phyloP scores from a whole-genome alignment of 2,888 invertebrate species.

The Ornithoptera priamus region DNA sequence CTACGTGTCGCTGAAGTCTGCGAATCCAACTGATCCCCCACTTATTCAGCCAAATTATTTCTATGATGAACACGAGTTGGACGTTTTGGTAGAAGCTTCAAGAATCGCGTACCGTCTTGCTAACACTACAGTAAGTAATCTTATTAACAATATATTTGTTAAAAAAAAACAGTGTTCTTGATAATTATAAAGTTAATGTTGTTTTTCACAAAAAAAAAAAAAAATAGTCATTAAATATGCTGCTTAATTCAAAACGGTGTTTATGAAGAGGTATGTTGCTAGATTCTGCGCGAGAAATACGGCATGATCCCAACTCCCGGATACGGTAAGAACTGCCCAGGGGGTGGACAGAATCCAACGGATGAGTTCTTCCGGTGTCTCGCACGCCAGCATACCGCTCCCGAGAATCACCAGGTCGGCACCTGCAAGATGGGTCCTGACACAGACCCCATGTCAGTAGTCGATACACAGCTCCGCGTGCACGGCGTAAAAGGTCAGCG shows the following conservation, averaged over 20 bases:
- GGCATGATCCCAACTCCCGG: conserved; percentile 73
- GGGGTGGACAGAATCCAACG: conserved; percentile 67
- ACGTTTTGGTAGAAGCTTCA: conserved; percentile 82
- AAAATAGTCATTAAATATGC: background rate
- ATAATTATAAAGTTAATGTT: too few species aligned
- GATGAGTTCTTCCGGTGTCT: conserved; percentile 90
- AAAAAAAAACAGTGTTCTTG: background rate
- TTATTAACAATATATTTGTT: background rate
- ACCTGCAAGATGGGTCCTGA: conserved; percentile 90
- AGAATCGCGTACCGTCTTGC: conserved; percentile 79
- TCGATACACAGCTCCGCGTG: conserved; percentile 84
- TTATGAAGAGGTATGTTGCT: background rate
- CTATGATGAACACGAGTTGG: conserved; percentile 82
- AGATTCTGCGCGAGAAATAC: conserved; percentile 79
- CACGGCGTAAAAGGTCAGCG: conserved; percentile 80
- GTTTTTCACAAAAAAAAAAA: background rate
- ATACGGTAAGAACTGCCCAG: conserved; percentile 72
- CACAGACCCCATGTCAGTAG: conserved; percentile 86
- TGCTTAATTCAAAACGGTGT: background rate
- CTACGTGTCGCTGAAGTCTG: conserved; percentile 81
- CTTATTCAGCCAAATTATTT: conserved; percentile 90
- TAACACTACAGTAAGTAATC: conserved; percentile 73
- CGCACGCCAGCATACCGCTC: conserved; percentile 84
- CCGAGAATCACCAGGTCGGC: conserved; percentile 91
- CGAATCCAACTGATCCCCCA: conserved; percentile 85